Evolutionary conservation across 2,113 vertebrate species (phyloP).

Genomic region (Campylorhamphus procurvoides): DNA sequence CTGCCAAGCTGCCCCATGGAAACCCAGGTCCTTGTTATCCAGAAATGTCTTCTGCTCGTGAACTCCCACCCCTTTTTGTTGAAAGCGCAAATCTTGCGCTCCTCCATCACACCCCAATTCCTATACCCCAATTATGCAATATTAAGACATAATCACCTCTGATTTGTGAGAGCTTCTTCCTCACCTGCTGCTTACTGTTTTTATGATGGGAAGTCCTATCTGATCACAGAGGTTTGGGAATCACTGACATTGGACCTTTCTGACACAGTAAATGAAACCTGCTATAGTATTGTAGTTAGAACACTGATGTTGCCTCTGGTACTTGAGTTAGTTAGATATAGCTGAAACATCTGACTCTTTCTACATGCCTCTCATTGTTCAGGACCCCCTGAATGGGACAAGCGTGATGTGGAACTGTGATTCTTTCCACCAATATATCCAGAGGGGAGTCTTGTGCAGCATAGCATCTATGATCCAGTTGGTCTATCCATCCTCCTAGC

Average conservation of each 20-base stretch:
- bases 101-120: background rate
- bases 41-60: background rate
- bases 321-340: background rate
- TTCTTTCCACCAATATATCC: background rate
- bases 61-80: background rate
- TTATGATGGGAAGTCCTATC: background rate
- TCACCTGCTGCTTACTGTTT: background rate
- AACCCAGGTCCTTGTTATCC: background rate
- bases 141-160: background rate
- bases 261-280: background rate
- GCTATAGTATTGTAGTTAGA: background rate
- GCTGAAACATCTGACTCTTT: background rate
- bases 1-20: background rate
- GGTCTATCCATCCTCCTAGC: background rate
- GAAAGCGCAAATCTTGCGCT: background rate
- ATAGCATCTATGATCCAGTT: background rate
- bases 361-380: background rate
- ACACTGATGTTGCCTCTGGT: background rate
- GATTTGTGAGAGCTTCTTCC: background rate
- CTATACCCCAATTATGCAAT: background rate
- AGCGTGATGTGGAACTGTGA: accelerated
- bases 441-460: background rate
- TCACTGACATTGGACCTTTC: background rate
- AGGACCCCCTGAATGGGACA: background rate
- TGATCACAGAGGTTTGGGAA: background rate